Base-by-base conservation (phyloP, 1,140 invertebrate genomes). In the Saxidomus purpurata region DNA sequence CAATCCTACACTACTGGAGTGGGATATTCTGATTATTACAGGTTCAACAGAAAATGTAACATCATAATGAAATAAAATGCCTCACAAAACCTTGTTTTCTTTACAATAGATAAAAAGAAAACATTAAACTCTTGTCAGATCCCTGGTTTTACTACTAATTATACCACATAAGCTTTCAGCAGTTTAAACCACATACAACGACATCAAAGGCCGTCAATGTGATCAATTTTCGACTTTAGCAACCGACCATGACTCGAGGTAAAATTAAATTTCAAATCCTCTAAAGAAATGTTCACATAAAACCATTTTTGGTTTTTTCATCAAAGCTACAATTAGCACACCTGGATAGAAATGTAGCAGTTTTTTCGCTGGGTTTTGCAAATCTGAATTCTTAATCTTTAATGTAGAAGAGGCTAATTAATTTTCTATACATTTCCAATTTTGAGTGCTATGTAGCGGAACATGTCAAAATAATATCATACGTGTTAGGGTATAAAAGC, bases 161-260 rank as follows among this genome's bases (percentile, higher is more conserved):
- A 55, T 55, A 22, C n/a, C 52, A 15, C 52, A 22, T 17, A 19
- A 19, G 52, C 52, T 55, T 55, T 55, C 52, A 55, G 52, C 52
- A 55, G 52, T 55, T 55, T 55, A 55, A 22, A 49, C 52, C 52
- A 55, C 52, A 55, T 55, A 55, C 22, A 55, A 22, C 52, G n/a
- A 55, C 52, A 15, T 55, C 52, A 55, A 55, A 55, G 11, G 52
- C 15, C 4, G 4, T 22, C 8, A 22, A 13, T 55, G 3, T 3
- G 52, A 55, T 55, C 52, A 55, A 55, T 55, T 55, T 55, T 55
- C 52, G 52, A 55, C 52, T 55, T 55, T 55, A 55, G 52, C 52
- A 22, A 11, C 22, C 52, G 52, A 55, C 52, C 52, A 55, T 55
- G 52, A 55, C 52, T 55, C n/a, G 52, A 55, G 52, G 52, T 55